These are phyloP conservation scores for Sander lucioperca DNA, from an alignment of 2,113 vertebrate genomes.

Conservation along the genomic window DNA sequence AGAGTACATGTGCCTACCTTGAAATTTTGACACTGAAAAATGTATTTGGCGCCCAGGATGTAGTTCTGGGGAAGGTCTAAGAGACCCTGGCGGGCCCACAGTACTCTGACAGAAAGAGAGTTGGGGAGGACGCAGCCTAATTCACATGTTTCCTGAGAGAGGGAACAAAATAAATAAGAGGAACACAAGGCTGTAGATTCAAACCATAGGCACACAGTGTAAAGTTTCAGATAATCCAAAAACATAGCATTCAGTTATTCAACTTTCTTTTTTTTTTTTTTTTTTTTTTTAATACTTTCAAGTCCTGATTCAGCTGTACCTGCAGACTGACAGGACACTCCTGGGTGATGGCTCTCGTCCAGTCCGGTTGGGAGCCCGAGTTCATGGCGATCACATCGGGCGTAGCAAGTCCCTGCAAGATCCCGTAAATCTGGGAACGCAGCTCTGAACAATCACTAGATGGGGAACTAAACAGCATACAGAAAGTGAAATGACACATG, in stretches of 20 bases:
- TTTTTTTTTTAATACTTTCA: neutral
- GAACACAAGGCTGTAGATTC: neutral
- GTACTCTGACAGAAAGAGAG: slow-evolving; percentile 76
- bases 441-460: slow-evolving; percentile 73
- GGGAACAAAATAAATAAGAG: neutral
- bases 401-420: slow-evolving; percentile 65
- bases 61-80: slow-evolving; percentile 79
- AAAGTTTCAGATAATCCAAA: neutral
- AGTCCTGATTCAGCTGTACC: slow-evolving; percentile 50
- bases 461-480: slow-evolving; percentile 62
- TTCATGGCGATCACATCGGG: slow-evolving; percentile 81
- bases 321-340: slow-evolving; percentile 65
- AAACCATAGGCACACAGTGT: neutral
- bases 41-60: slow-evolving; percentile 82
- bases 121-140: slow-evolving; percentile 79
- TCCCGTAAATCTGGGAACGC: slow-evolving; percentile 70
- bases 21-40: slow-evolving; percentile 75
- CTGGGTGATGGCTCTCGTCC: slow-evolving; percentile 73
- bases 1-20: slow-evolving; percentile 63
- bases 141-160: slow-evolving; percentile 72
- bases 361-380: slow-evolving; percentile 67
- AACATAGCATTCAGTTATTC: neutral
- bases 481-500: neutral
- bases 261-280: too few relatives aligned
- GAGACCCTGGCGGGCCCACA: slow-evolving; percentile 83